These are phyloP conservation scores for Sesia bembeciformis DNA, from an alignment of 2,888 invertebrate genomes.

Conservation along the genomic window DNA sequence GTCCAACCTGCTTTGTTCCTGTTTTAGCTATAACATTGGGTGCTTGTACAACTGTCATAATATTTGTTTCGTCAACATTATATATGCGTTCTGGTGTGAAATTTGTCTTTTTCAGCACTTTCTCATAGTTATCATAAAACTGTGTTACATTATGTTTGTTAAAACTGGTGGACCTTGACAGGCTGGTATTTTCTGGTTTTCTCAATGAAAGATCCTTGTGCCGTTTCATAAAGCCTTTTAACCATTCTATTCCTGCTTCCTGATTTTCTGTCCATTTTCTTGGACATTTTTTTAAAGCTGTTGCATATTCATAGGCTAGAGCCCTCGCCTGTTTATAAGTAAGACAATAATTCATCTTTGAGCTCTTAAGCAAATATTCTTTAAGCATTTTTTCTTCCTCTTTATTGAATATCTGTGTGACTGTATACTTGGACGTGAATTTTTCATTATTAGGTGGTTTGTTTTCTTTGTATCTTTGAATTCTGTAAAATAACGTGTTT, in stretches of 20 bases:
- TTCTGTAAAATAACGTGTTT: neutral
- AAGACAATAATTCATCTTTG: constrained; percentile 16
- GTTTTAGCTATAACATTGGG: constrained; percentile 13
- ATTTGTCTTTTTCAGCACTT: neutral
- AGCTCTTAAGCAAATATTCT: constrained; percentile 11
- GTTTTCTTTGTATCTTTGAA: neutral
- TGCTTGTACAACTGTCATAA: constrained; percentile 16
- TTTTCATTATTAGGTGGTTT: neutral
- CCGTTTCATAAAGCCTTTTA: constrained; percentile 9
- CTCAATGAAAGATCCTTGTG: constrained; percentile 1
- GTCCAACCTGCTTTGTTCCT: constrained; percentile 8
- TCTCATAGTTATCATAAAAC: neutral
- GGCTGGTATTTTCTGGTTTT: constrained; percentile 12
- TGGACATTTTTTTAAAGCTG: neutral
- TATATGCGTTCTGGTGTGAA: constrained; percentile 1
- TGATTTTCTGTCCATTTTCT: neutral
- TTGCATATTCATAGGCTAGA: neutral
- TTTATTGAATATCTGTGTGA: constrained; percentile 12
- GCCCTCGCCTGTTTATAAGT: neutral
- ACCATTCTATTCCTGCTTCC: constrained; percentile 6
- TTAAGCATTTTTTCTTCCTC: constrained; percentile 10
- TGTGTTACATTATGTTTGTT: constrained; percentile 6
- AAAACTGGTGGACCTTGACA: constrained; percentile 8
- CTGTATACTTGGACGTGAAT: constrained; percentile 7
- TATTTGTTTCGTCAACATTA: constrained; percentile 21